A percentile compares a stretch with the other conserved stretches of the same genome.
These are phyloP conservation scores for Drosophila anomelani DNA, from an alignment of 2,888 invertebrate genomes.

Conservation along the genomic window DNA sequence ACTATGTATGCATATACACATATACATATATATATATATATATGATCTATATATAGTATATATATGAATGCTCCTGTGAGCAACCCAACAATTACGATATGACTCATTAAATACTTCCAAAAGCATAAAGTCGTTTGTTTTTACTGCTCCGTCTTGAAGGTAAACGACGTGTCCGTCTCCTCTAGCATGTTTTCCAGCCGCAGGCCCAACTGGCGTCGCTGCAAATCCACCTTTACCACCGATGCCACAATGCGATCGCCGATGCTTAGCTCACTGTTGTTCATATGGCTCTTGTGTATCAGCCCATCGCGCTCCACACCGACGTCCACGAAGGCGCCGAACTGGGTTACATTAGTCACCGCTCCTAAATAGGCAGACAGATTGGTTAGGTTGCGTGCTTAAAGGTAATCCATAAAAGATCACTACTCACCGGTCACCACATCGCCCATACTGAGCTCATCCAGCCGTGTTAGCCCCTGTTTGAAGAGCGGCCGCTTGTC, in stretches of 20 bases:
- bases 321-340: constrained; percentile 96
- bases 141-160: constrained; percentile 64
- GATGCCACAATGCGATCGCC: constrained; percentile 90
- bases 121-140: constrained; percentile 35
- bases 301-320: constrained; percentile 90
- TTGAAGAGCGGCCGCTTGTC: constrained; percentile 90
- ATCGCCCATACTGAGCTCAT: constrained; percentile 88
- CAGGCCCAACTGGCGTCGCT: constrained; percentile 86
- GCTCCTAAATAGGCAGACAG: constrained; percentile 86
- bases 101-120: constrained; percentile 67
- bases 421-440: constrained; percentile 87
- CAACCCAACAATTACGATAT: constrained; percentile 47
- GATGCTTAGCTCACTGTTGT: constrained; percentile 86
- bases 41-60: constrained; percentile 46
- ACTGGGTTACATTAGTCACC: constrained; percentile 93
- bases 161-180: constrained; percentile 79
- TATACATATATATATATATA: constrained; percentile 30
- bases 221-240: constrained; percentile 87
- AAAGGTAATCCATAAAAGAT: not conserved
- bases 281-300: constrained; percentile 88
- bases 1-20: constrained; percentile 48
- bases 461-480: constrained; percentile 88
- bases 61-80: constrained; percentile 46
- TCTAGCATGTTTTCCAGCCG: constrained; percentile 83
- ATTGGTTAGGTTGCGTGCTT: not conserved